Percentiles rank a stretch among this genome's conserved stretches.
Conservation (phyloP, 1,140 invertebrate species). For the Campoletis sonorensis region DNA sequence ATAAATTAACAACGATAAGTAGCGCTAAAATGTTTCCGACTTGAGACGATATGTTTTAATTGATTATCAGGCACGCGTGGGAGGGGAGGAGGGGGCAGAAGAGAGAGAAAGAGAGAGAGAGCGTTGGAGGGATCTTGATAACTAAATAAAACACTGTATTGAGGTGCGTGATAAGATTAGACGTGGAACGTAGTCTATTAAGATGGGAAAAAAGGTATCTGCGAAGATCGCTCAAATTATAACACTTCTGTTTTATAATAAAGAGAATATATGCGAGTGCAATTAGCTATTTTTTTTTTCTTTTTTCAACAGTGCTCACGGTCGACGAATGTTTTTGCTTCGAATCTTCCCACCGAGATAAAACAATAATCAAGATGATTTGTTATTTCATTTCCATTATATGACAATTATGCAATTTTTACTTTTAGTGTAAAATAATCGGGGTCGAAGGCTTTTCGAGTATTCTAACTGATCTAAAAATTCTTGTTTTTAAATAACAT, state of each 20-base stretch:
- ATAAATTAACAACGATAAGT: neutral
- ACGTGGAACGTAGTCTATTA: neutral
- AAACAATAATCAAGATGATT: too few species aligned
- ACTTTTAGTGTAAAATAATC: too few species aligned
- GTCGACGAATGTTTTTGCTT: too few species aligned
- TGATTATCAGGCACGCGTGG: neutral
- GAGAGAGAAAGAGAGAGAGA: neutral
- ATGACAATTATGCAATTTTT: too few species aligned
- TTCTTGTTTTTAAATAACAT: too few species aligned
- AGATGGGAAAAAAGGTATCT: neutral
- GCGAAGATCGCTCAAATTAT: constrained; percentile 3
- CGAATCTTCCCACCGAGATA: too few species aligned
- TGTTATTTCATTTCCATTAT: too few species aligned
- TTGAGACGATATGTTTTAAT: neutral
- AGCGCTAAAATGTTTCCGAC: neutral
- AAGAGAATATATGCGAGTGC: neutral
- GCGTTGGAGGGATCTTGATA: constrained; percentile 34
- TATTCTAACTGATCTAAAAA: too few species aligned
- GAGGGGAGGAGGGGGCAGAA: too few species aligned
- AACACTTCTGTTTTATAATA: neutral
- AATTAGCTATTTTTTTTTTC: neutral
- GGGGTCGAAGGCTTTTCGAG: too few species aligned
- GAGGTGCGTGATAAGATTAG: constrained; percentile 27
- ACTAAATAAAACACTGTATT: constrained; percentile 29
- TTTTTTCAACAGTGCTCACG: neutral